These are phyloP conservation scores for Chunga burmeisteri DNA, from an alignment of 2,113 vertebrate species.

Conservation along the genomic window DNA sequence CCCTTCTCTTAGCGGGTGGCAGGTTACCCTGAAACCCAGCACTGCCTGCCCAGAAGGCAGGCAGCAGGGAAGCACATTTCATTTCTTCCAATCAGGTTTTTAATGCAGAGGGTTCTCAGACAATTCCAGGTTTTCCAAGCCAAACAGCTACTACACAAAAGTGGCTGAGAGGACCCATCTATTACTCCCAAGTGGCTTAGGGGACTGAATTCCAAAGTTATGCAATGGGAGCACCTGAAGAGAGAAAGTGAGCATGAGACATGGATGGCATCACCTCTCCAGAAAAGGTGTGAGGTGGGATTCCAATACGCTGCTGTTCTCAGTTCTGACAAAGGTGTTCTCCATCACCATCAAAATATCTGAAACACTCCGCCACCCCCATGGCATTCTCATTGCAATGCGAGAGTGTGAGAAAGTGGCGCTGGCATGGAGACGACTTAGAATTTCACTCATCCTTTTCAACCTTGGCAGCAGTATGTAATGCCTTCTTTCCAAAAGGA, in stretches of 20 bases:
- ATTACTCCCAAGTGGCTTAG: neutral
- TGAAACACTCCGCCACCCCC: neutral
- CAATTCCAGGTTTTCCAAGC: neutral
- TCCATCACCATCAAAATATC: neutral
- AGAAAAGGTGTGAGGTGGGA: neutral
- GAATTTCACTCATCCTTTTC: neutral
- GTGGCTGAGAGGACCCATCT: neutral
- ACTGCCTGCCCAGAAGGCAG: neutral
- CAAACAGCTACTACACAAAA: neutral
- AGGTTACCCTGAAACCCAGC: fast-evolving
- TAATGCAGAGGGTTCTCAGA: neutral
- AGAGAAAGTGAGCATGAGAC: neutral
- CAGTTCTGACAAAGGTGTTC: neutral
- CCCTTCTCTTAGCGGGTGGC: neutral
- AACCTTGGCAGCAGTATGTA: neutral
- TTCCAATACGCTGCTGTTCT: neutral
- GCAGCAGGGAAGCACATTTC: neutral
- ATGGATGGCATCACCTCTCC: neutral
- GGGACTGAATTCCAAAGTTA: neutral
- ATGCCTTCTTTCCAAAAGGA: neutral
- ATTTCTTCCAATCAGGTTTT: neutral
- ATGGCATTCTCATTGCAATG: neutral
- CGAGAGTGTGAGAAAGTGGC: neutral
- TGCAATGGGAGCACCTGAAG: neutral
- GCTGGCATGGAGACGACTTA: neutral